Evolutionary conservation across 1,140 invertebrate species (phyloP).

Genomic region (Chlorops oryzae): DNA sequence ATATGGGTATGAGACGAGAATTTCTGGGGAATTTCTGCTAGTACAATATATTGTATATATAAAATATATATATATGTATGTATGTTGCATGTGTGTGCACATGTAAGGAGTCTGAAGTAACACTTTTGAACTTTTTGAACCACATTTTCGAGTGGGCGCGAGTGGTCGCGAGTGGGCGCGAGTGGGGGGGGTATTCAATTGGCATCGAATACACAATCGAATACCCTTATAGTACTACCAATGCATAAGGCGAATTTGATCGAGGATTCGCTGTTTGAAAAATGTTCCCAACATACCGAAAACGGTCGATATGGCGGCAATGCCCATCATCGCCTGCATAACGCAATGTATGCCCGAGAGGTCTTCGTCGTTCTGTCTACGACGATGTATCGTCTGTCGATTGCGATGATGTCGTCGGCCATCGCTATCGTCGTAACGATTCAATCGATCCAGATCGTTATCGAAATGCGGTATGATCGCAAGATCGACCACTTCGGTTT

Average conservation of each 20-base stretch:
- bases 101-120: neutral
- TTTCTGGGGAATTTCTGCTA: neutral
- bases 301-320: conserved; percentile 44
- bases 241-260: conserved; percentile 46
- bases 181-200: conserved; percentile 35
- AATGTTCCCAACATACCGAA: conserved; percentile 47
- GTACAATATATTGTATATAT: neutral
- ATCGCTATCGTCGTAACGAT: conserved; percentile 29
- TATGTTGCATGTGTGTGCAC: neutral
- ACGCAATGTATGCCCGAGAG: conserved; percentile 45
- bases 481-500: conserved; percentile 45
- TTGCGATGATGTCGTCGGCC: conserved; percentile 34
- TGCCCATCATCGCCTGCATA: conserved; percentile 48
- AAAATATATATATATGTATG: neutral
- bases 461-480: conserved; percentile 47
- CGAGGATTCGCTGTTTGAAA: conserved; percentile 45
- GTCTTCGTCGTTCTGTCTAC: conserved; percentile 40
- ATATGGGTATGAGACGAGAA: neutral
- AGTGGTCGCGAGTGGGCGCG: too few species aligned
- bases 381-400: conserved; percentile 39
- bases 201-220: conserved; percentile 26
- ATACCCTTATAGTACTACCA: conserved; percentile 45
- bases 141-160: neutral
- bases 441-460: conserved; percentile 30
- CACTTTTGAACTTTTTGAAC: neutral